Conservation (phyloP, 2,888 invertebrate genomes). For the Orgyia antiqua region DNA sequence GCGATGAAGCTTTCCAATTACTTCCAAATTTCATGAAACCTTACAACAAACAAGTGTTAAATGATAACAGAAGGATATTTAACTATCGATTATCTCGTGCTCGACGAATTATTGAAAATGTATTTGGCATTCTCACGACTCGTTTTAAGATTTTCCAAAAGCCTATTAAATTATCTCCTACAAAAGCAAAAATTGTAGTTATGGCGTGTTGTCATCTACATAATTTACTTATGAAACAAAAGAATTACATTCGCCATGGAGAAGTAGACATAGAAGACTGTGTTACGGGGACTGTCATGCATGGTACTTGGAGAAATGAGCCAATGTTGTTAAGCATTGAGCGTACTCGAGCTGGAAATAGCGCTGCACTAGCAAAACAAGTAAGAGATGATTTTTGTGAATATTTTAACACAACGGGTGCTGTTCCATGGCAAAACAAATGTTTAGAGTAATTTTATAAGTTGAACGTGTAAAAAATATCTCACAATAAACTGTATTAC, state of each 20-base stretch:
- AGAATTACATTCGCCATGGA: neutral
- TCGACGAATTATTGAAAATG: slow-evolving; percentile 11
- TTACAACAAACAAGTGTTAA: slow-evolving; percentile 6
- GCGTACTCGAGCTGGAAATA: neutral
- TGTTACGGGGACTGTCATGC: neutral
- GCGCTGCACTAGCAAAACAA: neutral
- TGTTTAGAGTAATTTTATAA: too few relatives aligned
- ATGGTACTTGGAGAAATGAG: neutral
- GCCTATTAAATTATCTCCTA: neutral
- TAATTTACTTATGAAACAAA: neutral
- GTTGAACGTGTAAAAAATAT: too few relatives aligned
- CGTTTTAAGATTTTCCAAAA: slow-evolving; percentile 12
- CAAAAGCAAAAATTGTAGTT: neutral
- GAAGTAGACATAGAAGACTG: neutral
- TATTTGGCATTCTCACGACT: slow-evolving; percentile 11
- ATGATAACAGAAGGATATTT: slow-evolving; percentile 10
- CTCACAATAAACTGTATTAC: too few relatives aligned
- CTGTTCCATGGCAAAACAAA: neutral
- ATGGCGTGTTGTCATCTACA: neutral
- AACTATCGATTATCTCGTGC: slow-evolving; percentile 15
- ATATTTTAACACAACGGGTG: neutral
- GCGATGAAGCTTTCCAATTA: slow-evolving; percentile 12
- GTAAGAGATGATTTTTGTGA: neutral
- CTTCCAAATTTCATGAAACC: neutral
- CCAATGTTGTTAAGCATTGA: neutral